A percentile compares a stretch with the other conserved stretches of the same genome.
Evolutionary conservation across 2,113 vertebrate species (phyloP).

Genomic region (Caretta caretta): DNA sequence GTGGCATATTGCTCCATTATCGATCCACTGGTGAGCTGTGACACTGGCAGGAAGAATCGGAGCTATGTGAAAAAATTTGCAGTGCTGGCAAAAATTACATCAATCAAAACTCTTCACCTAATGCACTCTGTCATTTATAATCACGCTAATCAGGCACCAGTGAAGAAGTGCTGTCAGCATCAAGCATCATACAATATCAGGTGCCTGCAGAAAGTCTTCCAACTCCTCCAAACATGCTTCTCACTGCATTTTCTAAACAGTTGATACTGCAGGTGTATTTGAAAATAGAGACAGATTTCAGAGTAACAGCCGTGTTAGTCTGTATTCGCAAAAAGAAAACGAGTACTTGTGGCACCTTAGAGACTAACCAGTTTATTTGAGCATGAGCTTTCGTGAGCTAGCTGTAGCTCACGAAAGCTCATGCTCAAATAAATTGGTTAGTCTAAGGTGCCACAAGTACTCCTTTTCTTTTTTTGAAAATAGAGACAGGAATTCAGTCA

Average conservation of each 20-base stretch:
- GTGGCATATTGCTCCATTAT: not conserved
- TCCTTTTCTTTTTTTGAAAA: not conserved
- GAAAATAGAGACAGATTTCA: not conserved
- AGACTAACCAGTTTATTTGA: no score
- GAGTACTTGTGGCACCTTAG: no score
- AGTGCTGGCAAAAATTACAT: slow-evolving; percentile 15
- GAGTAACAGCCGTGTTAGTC: no score
- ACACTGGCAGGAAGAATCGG: not conserved
- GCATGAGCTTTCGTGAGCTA: no score
- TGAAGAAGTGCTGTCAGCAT: slow-evolving; percentile 19
- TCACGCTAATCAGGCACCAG: slow-evolving; percentile 6
- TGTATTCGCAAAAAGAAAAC: no score
- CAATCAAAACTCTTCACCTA: slow-evolving; percentile 18
- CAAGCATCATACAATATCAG: not conserved
- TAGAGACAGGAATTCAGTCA: not conserved
- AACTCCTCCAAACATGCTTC: slow-evolving; percentile 2
- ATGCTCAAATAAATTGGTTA: no score
- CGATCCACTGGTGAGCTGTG: not conserved
- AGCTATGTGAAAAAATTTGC: not conserved
- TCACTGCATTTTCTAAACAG: not conserved
- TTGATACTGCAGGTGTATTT: slow-evolving; percentile 1
- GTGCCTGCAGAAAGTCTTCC: not conserved
- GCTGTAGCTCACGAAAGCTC: no score
- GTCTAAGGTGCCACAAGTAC: no score
- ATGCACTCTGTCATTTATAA: not conserved